A percentile compares a stretch with the other conserved stretches of the same genome.
These are phyloP conservation scores for Mimachlamys varia DNA, from an alignment of 2,888 invertebrate genomes.

Conservation along the genomic window DNA sequence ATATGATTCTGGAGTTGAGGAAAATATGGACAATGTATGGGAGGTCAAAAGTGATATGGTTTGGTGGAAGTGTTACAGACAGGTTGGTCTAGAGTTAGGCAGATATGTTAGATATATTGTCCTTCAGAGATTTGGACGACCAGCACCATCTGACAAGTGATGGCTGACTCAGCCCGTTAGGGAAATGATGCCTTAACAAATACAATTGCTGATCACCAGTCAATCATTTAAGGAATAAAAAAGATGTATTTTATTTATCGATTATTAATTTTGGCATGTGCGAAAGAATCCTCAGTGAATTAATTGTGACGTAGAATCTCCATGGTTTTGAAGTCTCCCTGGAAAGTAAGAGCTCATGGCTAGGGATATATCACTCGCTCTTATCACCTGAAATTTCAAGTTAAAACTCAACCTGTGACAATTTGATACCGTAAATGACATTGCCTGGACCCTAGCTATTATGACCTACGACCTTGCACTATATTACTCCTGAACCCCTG, in stretches of 20 bases:
- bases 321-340: background rate
- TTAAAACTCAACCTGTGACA: too few relatives aligned
- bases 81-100: background rate
- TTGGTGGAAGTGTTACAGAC: background rate
- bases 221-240: constrained; percentile 13
- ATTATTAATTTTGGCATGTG: constrained; percentile 21
- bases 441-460: too few relatives aligned
- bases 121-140: background rate
- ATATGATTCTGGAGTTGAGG: background rate
- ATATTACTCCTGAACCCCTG: background rate
- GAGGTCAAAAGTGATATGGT: background rate
- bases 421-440: too few relatives aligned
- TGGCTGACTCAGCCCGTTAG: background rate
- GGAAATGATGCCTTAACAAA: background rate
- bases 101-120: constrained; percentile 34
- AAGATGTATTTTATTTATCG: constrained; percentile 4
- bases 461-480: too few relatives aligned
- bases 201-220: constrained; percentile 1
- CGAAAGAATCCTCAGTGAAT: background rate
- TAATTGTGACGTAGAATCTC: background rate
- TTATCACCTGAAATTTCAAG: too few relatives aligned
- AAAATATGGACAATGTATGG: background rate
- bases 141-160: background rate
- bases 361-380: background rate
- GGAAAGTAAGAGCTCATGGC: background rate